Base-by-base conservation (phyloP, 2,797 vertebrate species). In the Fistularia commersonii region DNA sequence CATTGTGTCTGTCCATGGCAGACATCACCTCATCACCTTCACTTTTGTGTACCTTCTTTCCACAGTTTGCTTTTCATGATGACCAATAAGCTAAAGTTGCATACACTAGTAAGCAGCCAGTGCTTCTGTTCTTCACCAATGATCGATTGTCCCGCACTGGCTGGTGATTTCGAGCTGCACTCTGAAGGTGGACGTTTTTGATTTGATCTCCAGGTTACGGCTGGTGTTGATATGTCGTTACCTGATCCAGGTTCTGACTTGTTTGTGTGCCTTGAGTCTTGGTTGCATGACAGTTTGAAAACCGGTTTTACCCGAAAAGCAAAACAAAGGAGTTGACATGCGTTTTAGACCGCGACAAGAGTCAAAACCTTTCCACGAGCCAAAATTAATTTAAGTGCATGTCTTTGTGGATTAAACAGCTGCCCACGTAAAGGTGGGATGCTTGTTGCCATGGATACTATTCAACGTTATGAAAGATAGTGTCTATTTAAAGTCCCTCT, bases 371-470 rank as follows among this genome's bases (percentile, higher is more conserved):
- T 51, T 41, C 32, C 3, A 8, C 34, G 11, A 35, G 4, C 1
- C 6, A 7, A 41, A 41, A 8, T 48, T 31, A 8, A 7, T 7
- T 48, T 15, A 6, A 23, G 23, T 23, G 23, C 23, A 23, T 9
- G 32, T 3, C 9, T 36, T 14, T 12, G 15, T 8, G 14, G 13
- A 39, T 32, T 6, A 32, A 23, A 32, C 31, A 10, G 45, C 8
- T 45, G 1, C 40, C 46, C 15, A 2, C 51, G 32, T 9, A 3
- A 5, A 13, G n/a, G 1, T 11, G 45, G 11, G 45, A 54, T 47
- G 59, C 57, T 47, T 47, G 71, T 71, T 71, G 46, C 58, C 41
- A 62, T 65, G 49, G 58, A 62, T 32, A 76, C 61, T 43, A 32
- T 48, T 39, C 35, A 11, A 23, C 8, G 1, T 33, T 43, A 11